Base-by-base conservation (phyloP, 2,888 invertebrate genomes). In the Apoderus coryli region DNA sequence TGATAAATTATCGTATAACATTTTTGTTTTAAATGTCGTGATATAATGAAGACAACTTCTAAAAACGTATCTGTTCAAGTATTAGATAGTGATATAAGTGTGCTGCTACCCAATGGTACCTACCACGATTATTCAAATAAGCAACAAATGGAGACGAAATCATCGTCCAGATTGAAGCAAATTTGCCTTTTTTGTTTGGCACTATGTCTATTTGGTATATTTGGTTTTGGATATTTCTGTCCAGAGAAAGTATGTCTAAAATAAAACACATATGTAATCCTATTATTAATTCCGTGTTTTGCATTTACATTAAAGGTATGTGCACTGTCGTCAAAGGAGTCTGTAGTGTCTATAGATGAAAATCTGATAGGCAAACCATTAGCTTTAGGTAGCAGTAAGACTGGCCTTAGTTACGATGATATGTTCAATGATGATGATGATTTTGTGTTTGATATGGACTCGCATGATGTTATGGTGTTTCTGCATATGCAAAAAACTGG, bases 401-500 rank as follows among this genome's bases (percentile, higher is more conserved):
- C 72, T 25, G 72, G 77, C 36, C 67, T 85, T 37, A 84, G 84
- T 45, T 85, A 85, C 54, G 85, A 85, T 53, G 84, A 84, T 57
- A 76, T 85, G 47, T 65, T 85, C 32, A 82, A 82, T 53, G 84
- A 84, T 53, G 84, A 84, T 52, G n/a, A n/a, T n/a, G 80, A 79
- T 61, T 84, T 84, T 58, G 72, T 79, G 49, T 88, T 88, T 61
- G 82, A 88, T 59, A 80, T 88, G 62, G 79, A 82, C 54, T 84
- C 82, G 7, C 82, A 86, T 51, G 96, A 98, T 64, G 96, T 98
- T 33, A 82, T 98, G 70, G 95, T 98, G 31, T 76, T 98, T 70
- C 64, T 98, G 44, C 96, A 98, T 59, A 95, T 98, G 58, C 98
- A 98, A 61, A 98, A 98, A 65, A 98, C 96, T 30, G 96, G 67